Evolutionary conservation across 1,140 invertebrate genomes (phyloP), one percentile per base, ranked within the genome.

Genomic region (Kradibia gibbosae): DNA sequence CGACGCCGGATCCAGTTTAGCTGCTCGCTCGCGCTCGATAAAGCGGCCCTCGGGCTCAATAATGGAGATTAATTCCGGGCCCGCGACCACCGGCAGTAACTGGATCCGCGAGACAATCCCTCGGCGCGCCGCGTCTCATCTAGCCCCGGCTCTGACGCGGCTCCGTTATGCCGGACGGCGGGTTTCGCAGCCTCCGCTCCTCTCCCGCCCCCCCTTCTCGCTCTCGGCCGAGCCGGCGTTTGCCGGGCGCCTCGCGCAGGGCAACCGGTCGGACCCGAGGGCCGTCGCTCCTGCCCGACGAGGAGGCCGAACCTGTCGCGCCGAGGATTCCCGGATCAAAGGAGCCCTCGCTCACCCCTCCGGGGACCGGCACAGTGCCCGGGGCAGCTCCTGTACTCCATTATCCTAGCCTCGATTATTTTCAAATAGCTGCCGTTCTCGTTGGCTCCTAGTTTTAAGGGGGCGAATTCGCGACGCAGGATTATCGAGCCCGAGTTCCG

Each of bases 281-380:
- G 75, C 48, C 60, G 78, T 72, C 78, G 39, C 10, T 53, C 28
- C 67, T 72, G 78, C 78, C 78, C 78, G 67, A 72, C 67, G 28
- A 57, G 67, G 25, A 50, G 62, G 45, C 11, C n/a, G 79, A 88
- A 88, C 87, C 87, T 85, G 87, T 88, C 86, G 84, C 77, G 84
- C 84, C 85, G 83, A 87, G 81, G 80, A 60, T 60, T 31, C 7
- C 10, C 25, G 57, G 13, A 60, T 60, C 28, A 17, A 34, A 1
- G 42, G 42, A 45, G 13, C 7, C 42, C 13, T 45, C 13, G 7
- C 42, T 8, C 42, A 45, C 10, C 15, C 3, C 50, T 53, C 50
- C 3, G 3, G 50, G 5, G 22, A 20, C 22, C 5, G 50, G 3
- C 22, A 53, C 13, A 53, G 3, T 3, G 50, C 22, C 15, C 10